phyloP scores from a whole-genome alignment of 2,113 vertebrate species.

The Epinephelus cyanopodus region DNA sequence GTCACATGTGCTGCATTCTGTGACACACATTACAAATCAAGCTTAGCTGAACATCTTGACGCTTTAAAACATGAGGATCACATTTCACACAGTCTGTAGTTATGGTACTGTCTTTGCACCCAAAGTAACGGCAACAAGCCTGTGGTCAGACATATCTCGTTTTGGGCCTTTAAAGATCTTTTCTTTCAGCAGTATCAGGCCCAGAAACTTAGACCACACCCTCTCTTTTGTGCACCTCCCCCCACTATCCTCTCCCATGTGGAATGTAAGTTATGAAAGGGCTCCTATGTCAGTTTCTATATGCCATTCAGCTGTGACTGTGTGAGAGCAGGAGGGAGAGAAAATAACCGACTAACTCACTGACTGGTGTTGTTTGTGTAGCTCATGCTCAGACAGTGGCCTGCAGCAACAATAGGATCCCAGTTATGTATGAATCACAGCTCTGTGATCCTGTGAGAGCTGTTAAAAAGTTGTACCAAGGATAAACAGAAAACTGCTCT shows the following conservation, averaged over 20 bases:
- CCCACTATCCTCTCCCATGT: conserved; percentile 65
- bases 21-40: neutral
- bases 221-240: conserved; percentile 71
- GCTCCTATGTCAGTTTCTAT: conserved; percentile 76
- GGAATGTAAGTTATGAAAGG: conserved; percentile 81
- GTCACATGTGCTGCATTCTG: neutral
- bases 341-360: conserved; percentile 32
- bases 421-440: conserved; percentile 51
- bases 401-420: conserved; percentile 64
- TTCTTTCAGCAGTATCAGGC: conserved; percentile 24
- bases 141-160: neutral
- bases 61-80: neutral
- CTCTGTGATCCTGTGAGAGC: conserved; percentile 17
- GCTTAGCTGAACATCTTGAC: neutral
- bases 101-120: neutral
- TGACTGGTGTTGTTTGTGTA: conserved; percentile 67
- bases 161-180: neutral
- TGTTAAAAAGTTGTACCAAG: conserved; percentile 7
- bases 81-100: neutral
- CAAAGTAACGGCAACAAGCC: neutral
- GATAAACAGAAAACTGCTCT: conserved; percentile 1
- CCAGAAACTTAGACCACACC: conserved; percentile 37
- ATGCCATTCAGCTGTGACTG: conserved; percentile 76
- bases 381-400: conserved; percentile 53
- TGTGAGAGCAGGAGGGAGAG: conserved; percentile 43